Evolutionary conservation across 2,797 vertebrate species (phyloP).

Genomic region (Bryconaethiops microstoma): DNA sequence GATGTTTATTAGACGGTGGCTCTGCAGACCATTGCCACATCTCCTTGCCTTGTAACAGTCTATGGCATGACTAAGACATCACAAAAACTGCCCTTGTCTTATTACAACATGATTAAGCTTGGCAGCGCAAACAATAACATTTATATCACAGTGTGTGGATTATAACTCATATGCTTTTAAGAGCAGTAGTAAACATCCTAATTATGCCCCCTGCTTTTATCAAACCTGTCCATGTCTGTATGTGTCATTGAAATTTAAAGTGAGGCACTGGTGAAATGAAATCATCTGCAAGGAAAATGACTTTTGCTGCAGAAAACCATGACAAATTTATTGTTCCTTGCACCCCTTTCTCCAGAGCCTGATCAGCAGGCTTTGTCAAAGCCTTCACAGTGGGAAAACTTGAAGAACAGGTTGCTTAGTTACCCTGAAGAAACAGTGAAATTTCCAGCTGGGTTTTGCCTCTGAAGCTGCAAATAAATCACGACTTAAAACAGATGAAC

Average conservation of each 20-base stretch:
- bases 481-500: not conserved
- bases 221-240: not conserved
- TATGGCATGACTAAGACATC: not conserved
- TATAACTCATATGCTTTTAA: not conserved
- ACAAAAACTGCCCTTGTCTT: not conserved
- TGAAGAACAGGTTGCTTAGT: conserved; percentile 23
- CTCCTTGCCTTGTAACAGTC: not conserved
- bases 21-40: not conserved
- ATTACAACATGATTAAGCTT: not conserved
- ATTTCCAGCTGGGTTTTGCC: not conserved
- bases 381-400: conserved; percentile 2
- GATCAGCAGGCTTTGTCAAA: not conserved
- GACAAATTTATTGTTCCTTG: not conserved
- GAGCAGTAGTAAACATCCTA: not conserved
- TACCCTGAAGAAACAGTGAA: not conserved
- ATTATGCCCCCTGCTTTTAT: not conserved
- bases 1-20: not conserved
- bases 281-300: not conserved
- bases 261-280: not conserved
- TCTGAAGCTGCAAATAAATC: not conserved
- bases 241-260: not conserved
- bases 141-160: not conserved
- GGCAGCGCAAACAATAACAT: not conserved
- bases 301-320: not conserved
- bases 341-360: not conserved